Base-by-base conservation (phyloP, 2,797 vertebrate species). In the Poeciliopsis turneri region DNA sequence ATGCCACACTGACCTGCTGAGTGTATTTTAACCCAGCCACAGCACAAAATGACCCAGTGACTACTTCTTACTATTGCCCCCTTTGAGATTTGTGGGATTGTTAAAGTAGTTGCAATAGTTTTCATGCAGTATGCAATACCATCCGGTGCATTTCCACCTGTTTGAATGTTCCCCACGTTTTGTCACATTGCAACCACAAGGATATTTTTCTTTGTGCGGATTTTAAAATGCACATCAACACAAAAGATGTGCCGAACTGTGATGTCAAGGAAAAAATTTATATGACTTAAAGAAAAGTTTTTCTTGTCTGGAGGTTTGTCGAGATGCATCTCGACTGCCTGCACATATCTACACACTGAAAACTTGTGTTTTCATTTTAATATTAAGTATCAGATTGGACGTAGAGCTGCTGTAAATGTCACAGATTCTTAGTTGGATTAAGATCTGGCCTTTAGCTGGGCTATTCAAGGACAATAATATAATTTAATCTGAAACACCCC, bases 21-120 rank as follows among this genome's bases (percentile, higher is more conserved):
- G 74, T 86, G 74, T 79, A 83, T 80, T 83, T 84, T 86, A 85
- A 78, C 82, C 57, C 43, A 18, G 68, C 11, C 1, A 4, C 74
- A 28, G 49, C 72, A 51, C 69, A 74, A 59, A 43, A 84, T 11
- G 64, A 66, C 77, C 18, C 23, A 53, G 47, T 74, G 39, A 82
- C 71, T 80, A 80, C 12, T 87, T 83, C 69, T 68, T 47, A 53
- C 78, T 76, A 79, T 74, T 77, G 39, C 72, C 75, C 80, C 57
- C 70, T 74, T 39, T 7, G 10, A 81, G 76, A 74, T 75, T 71
- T 45, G 71, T 81, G 72, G 74, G 64, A 77, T 82, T 77, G 79
- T 79, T 47, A 51, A 30, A 84, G 25, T 78, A 46, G 53, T 51
- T 53, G 36, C 55, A 66, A 72, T 70, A 79, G 75, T 10, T 59